phyloP scores from a whole-genome alignment of 2,113 vertebrate species.

The Xenopus laevis region DNA sequence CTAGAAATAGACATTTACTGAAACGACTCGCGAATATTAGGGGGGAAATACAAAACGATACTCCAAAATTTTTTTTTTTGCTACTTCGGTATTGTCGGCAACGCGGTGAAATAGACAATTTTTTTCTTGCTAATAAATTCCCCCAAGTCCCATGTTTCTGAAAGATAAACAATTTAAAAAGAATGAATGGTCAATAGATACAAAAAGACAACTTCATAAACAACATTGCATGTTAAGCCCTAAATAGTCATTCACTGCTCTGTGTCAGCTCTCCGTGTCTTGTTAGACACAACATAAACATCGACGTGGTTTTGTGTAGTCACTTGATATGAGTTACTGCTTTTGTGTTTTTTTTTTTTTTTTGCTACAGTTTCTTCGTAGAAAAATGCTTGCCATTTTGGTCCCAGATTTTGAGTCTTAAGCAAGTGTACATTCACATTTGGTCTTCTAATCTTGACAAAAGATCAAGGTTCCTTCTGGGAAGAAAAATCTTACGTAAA shows the following conservation, averaged over 20 bases:
- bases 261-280: conserved; percentile 48
- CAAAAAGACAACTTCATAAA: conserved; percentile 60
- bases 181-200: conserved; percentile 50
- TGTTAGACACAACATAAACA: conserved; percentile 50
- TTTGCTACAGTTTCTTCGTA: conserved; percentile 54
- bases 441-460: conserved; percentile 72
- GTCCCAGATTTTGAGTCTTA: conserved; percentile 81
- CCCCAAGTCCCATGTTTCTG: conserved; percentile 54
- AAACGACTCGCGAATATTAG: conserved; percentile 65
- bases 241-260: conserved; percentile 55
- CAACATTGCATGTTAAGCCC: conserved; percentile 55
- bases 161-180: conserved; percentile 37
- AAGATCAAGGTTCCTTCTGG: conserved; percentile 73
- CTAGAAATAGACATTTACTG: conserved; percentile 68
- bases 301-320: conserved; percentile 46
- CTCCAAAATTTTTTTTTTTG: conserved; percentile 75
- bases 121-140: conserved; percentile 62
- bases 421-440: conserved; percentile 90
- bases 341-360: conserved; percentile 31
- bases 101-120: conserved; percentile 75
- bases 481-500: conserved; percentile 71
- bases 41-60: conserved; percentile 78
- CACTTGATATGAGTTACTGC: conserved; percentile 51
- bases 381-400: conserved; percentile 64
- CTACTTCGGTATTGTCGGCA: conserved; percentile 78